Percentiles rank a stretch among this genome's conserved stretches.
Evolutionary conservation across 2,113 vertebrate genomes (phyloP).

Genomic region (Eudyptes chrysolophus): DNA sequence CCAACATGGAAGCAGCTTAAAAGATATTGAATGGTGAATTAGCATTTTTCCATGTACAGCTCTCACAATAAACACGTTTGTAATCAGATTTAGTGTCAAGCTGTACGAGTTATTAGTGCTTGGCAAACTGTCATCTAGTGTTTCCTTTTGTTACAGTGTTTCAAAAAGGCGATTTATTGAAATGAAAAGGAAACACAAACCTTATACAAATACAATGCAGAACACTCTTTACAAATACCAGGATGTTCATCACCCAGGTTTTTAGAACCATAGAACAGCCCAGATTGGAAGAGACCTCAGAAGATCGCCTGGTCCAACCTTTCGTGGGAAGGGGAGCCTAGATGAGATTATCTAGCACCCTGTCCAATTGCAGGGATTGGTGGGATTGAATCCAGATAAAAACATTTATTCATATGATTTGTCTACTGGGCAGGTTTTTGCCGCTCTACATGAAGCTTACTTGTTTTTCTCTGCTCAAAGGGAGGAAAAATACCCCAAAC

Average conservation of each 20-base stretch:
- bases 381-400: background rate
- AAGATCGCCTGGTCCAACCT: background rate
- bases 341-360: background rate
- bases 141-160: slow-evolving; percentile 5
- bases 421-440: background rate
- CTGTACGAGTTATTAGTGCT: background rate
- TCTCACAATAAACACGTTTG: background rate
- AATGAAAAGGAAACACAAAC: slow-evolving; percentile 20
- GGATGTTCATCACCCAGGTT: background rate
- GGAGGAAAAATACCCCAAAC: background rate
- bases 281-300: background rate
- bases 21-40: slow-evolving; percentile 17
- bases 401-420: background rate
- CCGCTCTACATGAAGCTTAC: background rate
- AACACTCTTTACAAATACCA: background rate
- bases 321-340: background rate
- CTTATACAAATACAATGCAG: background rate
- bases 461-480: background rate
- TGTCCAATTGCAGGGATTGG: background rate
- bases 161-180: background rate
- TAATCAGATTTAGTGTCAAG: slow-evolving; percentile 44
- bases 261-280: background rate
- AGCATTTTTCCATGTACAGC: background rate
- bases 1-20: slow-evolving; percentile 31
- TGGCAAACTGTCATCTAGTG: background rate